Percentiles rank a stretch among this genome's conserved stretches.
These are phyloP conservation scores for Spongilla lacustris DNA, from an alignment of 37 sponge, comb jelly and placozoan species.

Conservation along the genomic window DNA sequence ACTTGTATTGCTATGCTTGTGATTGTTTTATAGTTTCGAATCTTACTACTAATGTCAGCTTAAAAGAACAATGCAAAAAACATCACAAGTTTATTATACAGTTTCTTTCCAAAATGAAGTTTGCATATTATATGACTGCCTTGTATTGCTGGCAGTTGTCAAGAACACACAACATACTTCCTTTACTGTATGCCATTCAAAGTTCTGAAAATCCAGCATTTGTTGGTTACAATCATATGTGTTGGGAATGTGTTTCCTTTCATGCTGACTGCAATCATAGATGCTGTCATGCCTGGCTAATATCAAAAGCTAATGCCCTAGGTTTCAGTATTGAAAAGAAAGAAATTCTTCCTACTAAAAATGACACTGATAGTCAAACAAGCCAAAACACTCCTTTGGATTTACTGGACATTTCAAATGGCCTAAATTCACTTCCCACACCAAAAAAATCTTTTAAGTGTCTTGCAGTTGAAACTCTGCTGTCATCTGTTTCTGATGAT, in stretches of 20 bases:
- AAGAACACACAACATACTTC: not conserved
- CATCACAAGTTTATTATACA: not conserved
- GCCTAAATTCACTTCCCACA: not conserved
- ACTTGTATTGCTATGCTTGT: too few relatives aligned
- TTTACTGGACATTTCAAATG: not conserved
- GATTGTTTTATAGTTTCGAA: not conserved
- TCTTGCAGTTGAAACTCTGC: not conserved
- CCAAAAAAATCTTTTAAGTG: not conserved
- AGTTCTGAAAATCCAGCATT: not conserved
- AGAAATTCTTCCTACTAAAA: not conserved
- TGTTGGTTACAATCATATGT: not conserved
- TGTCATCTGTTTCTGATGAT: not conserved
- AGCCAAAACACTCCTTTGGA: not conserved
- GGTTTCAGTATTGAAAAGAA: not conserved
- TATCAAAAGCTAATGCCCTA: not conserved
- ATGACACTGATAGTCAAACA: not conserved
- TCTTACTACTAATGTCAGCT: not conserved
- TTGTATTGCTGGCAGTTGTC: conserved; percentile 1
- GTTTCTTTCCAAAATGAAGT: not conserved
- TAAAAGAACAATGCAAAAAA: not conserved
- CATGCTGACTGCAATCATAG: not conserved
- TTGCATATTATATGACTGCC: not conserved
- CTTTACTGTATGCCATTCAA: not conserved
- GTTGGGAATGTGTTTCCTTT: not conserved
- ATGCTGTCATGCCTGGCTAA: not conserved